Base-by-base conservation (phyloP, 2,113 vertebrate species). In the Donacobius atricapilla region DNA sequence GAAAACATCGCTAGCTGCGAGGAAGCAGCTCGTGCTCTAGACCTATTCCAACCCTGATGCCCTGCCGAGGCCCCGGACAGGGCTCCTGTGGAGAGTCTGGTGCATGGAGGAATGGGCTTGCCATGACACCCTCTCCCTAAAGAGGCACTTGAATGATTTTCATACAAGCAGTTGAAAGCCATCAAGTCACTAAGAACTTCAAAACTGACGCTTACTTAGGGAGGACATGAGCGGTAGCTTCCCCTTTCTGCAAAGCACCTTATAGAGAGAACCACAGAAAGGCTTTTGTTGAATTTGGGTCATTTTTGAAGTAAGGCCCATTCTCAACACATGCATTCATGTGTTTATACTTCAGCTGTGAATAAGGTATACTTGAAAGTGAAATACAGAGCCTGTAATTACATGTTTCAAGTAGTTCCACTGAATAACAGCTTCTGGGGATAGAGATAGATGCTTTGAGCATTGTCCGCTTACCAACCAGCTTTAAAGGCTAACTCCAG, bases 371-470 rank as follows among this genome's bases (percentile, higher is more conserved):
- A 76, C 25, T 90, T 76, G 25, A 87, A 95, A 93, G 75, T 56
- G 79, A 77, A 86, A 80, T 28, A 70, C 83, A 88, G 89, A 80
- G n/a, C 50, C 30, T 88, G 42, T 69, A 93, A 90, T 69, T 65
- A 58, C 18, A 77, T 20, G 58, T 48, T 85, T 61, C 66, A 84
- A 68, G 39, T 39, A 77, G 27, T 28, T 86, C 31, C 54, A 90
- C 21, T 44, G 35, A 64, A 42, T 15, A 82, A 58, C 23, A 53
- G 0, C 19, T 83, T 56, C 37, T 50, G 23, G 13, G 7, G 18
- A 33, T 1, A 76, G 35, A 68, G 24, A 37, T 10, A 51, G 40
- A n/a, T 27, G 66, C 75, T 87, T 72, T 56, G 9, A 94, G 85
- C 60, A 48, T 1, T 50, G 48, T 28, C 65, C 90, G 40, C 61